Evolutionary conservation across 2,888 invertebrate species (phyloP).

Genomic region (Osmoderma eremita): DNA sequence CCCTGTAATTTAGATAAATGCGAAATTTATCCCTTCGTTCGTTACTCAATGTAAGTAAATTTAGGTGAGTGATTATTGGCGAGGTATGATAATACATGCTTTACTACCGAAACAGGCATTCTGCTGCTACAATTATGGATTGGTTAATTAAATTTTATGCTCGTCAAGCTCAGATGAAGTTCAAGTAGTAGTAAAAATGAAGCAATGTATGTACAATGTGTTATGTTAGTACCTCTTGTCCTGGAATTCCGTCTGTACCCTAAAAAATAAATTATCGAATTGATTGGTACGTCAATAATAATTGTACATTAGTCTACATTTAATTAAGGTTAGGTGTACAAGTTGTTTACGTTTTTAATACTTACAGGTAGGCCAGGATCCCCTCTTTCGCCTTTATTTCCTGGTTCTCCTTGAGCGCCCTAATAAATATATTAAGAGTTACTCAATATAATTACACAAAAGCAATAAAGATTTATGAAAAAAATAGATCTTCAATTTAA

Average conservation of each 20-base stretch:
- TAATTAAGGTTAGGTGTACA: neutral
- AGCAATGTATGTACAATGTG: conserved; percentile 34
- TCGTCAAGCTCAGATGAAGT: conserved; percentile 32
- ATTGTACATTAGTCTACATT: neutral
- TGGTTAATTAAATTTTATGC: conserved; percentile 26
- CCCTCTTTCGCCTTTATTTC: conserved; percentile 90
- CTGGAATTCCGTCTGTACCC: conserved; percentile 95
- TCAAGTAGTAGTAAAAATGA: conserved; percentile 27
- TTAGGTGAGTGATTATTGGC: conserved; percentile 14
- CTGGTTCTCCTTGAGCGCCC: conserved; percentile 94
- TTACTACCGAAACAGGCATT: conserved; percentile 40
- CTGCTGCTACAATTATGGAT: conserved; percentile 10
- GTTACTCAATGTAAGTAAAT: neutral
- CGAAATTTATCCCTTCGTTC: neutral
- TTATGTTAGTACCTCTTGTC: conserved; percentile 77
- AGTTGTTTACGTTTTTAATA: conserved; percentile 52
- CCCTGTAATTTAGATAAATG: conserved; percentile 70
- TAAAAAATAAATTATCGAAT: conserved; percentile 65
- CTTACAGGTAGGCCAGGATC: conserved; percentile 94
- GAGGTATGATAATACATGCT: conserved; percentile 40
- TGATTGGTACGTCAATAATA: conserved; percentile 21
- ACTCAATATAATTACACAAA: neutral
- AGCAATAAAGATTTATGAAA: too few species aligned
- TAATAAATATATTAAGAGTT: conserved; percentile 59
- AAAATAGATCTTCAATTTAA: neutral